Evolutionary conservation across 2,888 invertebrate species (phyloP).

Genomic region (Eupithecia exiguata): DNA sequence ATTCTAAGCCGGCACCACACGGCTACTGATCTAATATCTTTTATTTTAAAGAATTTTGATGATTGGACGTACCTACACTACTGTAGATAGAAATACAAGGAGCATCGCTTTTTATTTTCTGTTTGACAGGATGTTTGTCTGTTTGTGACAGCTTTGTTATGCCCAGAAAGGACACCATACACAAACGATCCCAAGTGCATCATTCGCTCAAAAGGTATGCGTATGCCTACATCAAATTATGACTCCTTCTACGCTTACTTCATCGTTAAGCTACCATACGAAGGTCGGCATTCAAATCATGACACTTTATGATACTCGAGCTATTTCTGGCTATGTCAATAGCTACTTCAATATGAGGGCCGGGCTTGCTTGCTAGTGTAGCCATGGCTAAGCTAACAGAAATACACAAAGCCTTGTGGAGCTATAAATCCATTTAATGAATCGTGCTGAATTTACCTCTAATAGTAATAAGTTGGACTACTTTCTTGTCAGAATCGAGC

Average conservation of each 20-base stretch:
- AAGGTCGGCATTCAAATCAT: conserved; percentile 39
- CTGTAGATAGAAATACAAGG: not conserved
- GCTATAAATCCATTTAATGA: not conserved
- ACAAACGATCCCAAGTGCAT: not conserved
- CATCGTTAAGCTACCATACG: conserved; percentile 15
- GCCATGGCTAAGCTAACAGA: not conserved
- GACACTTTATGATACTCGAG: conserved; percentile 27
- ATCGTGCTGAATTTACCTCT: not conserved
- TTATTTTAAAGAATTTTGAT: not conserved
- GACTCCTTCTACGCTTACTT: conserved; percentile 7
- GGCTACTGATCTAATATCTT: too few relatives aligned
- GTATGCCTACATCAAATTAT: not conserved
- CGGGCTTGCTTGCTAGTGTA: conserved; percentile 23
- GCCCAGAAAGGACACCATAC: not conserved
- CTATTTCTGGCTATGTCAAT: conserved; percentile 41
- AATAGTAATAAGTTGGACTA: not conserved
- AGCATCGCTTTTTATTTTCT: not conserved
- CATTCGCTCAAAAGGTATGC: not conserved
- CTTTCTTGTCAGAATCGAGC: not conserved
- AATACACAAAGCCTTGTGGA: not conserved
- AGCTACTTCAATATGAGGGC: conserved; percentile 33
- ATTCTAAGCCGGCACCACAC: too few relatives aligned
- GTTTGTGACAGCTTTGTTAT: not conserved
- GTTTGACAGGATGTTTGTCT: not conserved
- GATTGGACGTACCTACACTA: not conserved